Evolutionary conservation across 1,140 invertebrate genomes (phyloP).

Genomic region (Aphidius gifuensis): DNA sequence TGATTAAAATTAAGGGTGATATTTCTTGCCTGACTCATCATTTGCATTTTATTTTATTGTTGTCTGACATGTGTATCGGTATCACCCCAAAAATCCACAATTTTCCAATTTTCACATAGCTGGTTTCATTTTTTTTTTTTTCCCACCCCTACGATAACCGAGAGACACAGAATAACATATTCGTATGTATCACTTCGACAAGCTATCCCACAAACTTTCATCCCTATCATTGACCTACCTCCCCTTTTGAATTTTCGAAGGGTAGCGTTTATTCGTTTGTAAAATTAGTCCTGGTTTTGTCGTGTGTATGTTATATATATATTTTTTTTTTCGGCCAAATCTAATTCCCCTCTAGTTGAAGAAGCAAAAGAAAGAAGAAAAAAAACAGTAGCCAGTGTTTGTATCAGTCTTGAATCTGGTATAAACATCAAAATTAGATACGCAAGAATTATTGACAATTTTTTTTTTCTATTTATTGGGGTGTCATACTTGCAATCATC

Average conservation of each 20-base stretch:
- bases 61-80: constrained; percentile 40
- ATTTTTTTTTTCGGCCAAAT: constrained; percentile 7
- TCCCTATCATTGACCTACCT: constrained; percentile 32
- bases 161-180: constrained; percentile 27
- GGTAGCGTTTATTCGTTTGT: constrained; percentile 53
- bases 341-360: constrained; percentile 31
- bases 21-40: constrained; percentile 39
- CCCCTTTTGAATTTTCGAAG: constrained; percentile 27
- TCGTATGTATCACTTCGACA: constrained; percentile 37
- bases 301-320: constrained; percentile 34
- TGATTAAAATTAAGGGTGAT: no score
- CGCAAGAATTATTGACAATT: not conserved
- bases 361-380: constrained; percentile 22
- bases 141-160: constrained; percentile 24
- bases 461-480: not conserved
- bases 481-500: constrained; percentile 6
- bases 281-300: constrained; percentile 57
- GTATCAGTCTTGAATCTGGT: not conserved
- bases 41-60: no score
- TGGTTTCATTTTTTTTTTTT: constrained; percentile 21
- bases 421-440: constrained; percentile 11
- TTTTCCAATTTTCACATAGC: constrained; percentile 29
- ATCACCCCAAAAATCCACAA: constrained; percentile 45
- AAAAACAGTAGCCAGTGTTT: constrained; percentile 16
- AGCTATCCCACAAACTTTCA: constrained; percentile 35